Percentiles rank a stretch among this genome's conserved stretches.
Evolutionary conservation across 2,797 vertebrate species (phyloP).

Genomic region (Lutjanus campechanus): DNA sequence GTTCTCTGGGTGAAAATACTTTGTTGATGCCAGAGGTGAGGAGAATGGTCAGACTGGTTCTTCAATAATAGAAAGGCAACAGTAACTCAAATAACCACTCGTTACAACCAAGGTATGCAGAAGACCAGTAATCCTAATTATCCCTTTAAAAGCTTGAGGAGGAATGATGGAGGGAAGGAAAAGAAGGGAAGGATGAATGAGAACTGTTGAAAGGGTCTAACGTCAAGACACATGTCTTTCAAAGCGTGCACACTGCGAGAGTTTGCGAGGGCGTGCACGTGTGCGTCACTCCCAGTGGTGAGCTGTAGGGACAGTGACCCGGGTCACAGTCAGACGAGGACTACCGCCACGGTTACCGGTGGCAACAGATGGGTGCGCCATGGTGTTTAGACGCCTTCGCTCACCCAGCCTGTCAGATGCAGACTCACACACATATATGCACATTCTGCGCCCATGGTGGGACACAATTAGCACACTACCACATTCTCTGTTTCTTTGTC

Average conservation of each 20-base stretch:
- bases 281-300: slow-evolving; percentile 57
- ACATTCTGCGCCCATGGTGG: slow-evolving; percentile 54
- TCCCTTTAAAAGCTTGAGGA: slow-evolving; percentile 5
- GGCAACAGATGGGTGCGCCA: slow-evolving; percentile 81
- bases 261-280: slow-evolving; percentile 3
- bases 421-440: not conserved
- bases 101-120: no score
- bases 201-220: not conserved
- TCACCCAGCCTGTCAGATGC: slow-evolving; percentile 62
- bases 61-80: no score
- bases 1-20: no score
- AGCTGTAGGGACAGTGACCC: slow-evolving; percentile 70
- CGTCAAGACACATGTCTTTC: slow-evolving; percentile 12
- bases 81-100: no score
- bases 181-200: slow-evolving; percentile 8
- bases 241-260: slow-evolving; percentile 27
- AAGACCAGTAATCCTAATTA: no score
- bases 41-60: no score
- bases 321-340: slow-evolving; percentile 73
- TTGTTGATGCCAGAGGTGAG: no score
- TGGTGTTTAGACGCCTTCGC: slow-evolving; percentile 71
- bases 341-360: slow-evolving; percentile 70
- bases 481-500: slow-evolving; percentile 51
- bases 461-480: slow-evolving; percentile 74
- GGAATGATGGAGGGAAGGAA: not conserved